These are phyloP conservation scores for Schizotus pectinicornis DNA, from an alignment of 2,888 invertebrate genomes.

Conservation along the genomic window DNA sequence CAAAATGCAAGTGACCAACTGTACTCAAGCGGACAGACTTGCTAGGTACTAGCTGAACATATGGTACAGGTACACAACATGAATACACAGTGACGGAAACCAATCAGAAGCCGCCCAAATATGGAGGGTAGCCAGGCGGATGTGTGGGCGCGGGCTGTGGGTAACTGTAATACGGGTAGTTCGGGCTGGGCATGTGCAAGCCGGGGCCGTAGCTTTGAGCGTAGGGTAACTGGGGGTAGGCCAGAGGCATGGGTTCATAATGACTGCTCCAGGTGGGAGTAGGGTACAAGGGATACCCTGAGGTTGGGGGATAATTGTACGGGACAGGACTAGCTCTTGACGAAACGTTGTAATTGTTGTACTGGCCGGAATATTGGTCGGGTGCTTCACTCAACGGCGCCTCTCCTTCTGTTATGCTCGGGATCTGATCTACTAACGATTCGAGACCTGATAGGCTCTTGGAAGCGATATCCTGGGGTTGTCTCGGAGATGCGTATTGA, in stretches of 20 bases:
- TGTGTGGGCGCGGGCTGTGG: conserved; percentile 56
- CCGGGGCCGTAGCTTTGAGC: conserved; percentile 61
- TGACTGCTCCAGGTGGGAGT: conserved; percentile 57
- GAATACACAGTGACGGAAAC: conserved; percentile 60
- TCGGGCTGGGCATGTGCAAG: conserved; percentile 72
- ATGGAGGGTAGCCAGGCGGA: conserved; percentile 58
- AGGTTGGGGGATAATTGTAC: conserved; percentile 51
- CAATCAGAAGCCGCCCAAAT: conserved; percentile 59
- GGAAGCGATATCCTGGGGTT: conserved; percentile 78
- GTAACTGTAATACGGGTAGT: conserved; percentile 67
- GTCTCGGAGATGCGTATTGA: conserved; percentile 59
- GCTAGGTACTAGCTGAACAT: conserved; percentile 62
- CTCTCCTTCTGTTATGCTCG: conserved; percentile 80
- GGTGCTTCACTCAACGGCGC: conserved; percentile 52
- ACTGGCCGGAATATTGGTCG: conserved; percentile 56
- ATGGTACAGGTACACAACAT: conserved; percentile 62
- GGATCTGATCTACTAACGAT: conserved; percentile 90
- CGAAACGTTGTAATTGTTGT: conserved; percentile 60
- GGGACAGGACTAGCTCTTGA: conserved; percentile 56
- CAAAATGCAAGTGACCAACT: conserved; percentile 60
- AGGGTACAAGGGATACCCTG: conserved; percentile 56
- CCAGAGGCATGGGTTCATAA: conserved; percentile 60
- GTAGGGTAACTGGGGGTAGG: conserved; percentile 56
- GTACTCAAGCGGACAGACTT: conserved; percentile 60
- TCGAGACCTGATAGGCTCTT: conserved; percentile 87